Conservation (phyloP, 64 coral and sea anemone species). For the Anthopleura sola region DNA sequence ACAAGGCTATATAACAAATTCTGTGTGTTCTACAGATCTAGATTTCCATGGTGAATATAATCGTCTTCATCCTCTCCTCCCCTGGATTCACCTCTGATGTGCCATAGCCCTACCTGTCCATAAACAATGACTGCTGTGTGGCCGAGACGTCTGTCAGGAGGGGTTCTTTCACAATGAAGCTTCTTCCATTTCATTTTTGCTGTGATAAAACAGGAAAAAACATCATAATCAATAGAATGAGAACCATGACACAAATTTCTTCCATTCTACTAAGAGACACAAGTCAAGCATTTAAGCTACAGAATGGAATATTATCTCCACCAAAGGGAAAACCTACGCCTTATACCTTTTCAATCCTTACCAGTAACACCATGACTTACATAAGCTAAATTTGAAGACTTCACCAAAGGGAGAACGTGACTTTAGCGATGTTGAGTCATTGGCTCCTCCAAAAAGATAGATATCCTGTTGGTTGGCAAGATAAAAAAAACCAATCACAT, state of each 20-base stretch:
- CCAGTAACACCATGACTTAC: constrained; percentile 46
- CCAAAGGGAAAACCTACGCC: not conserved
- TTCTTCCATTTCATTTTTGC: constrained; percentile 96
- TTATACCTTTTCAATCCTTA: too few relatives aligned
- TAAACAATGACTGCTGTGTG: constrained; percentile 71
- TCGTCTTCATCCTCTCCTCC: too few relatives aligned
- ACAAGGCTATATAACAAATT: not conserved
- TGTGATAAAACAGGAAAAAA: constrained; percentile 2
- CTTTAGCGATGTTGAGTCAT: constrained; percentile 52
- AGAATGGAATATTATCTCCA: not conserved
- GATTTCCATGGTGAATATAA: not conserved
- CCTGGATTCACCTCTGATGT: too few relatives aligned
- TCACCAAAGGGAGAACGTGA: constrained; percentile 80
- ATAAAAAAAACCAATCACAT: not conserved
- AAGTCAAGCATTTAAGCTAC: too few relatives aligned
- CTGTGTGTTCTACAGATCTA: not conserved
- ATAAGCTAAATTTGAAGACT: constrained; percentile 69
- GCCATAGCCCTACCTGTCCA: constrained; percentile 63
- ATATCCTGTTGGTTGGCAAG: constrained; percentile 47
- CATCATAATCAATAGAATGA: not conserved
- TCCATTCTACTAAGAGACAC: too few relatives aligned
- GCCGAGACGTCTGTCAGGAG: constrained; percentile 76
- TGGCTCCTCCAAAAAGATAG: constrained; percentile 90
- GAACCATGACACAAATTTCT: too few relatives aligned
- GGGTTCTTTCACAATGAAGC: constrained; percentile 40